Percentiles rank a stretch among this genome's conserved stretches.
Conservation (phyloP, 2,797 vertebrate species). For the Cossypha niveicapilla region DNA sequence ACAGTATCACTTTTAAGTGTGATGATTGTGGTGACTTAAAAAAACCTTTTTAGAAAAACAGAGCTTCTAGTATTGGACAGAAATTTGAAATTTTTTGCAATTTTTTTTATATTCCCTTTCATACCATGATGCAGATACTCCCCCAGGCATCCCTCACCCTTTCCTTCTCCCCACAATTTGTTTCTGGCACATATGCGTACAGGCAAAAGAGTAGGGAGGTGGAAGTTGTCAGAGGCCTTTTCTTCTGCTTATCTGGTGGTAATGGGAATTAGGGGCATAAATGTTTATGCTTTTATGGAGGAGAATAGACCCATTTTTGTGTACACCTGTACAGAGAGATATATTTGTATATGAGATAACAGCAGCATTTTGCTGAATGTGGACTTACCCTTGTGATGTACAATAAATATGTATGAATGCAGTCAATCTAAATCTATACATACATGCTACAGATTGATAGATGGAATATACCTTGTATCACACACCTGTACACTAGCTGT, state of each 20-base stretch:
- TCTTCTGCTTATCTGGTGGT: constrained; percentile 66
- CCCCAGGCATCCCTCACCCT: not conserved
- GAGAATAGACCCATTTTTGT: constrained; percentile 61
- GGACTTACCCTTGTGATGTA: constrained; percentile 71
- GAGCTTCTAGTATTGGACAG: constrained; percentile 10
- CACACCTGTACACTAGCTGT: constrained; percentile 7
- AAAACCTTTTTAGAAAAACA: constrained; percentile 51
- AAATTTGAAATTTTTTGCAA: constrained; percentile 11
- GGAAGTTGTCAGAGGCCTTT: constrained; percentile 70
- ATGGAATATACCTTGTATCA: not conserved
- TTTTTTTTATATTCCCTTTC: not conserved
- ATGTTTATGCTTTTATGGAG: constrained; percentile 56
- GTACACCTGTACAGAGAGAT: constrained; percentile 77
- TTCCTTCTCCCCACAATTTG: not conserved
- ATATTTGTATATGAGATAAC: constrained; percentile 66
- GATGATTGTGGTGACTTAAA: constrained; percentile 42
- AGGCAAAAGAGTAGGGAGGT: constrained; percentile 52
- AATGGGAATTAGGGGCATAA: constrained; percentile 62
- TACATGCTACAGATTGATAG: constrained; percentile 63
- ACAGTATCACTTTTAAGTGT: constrained; percentile 12
- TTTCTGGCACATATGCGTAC: constrained; percentile 61
- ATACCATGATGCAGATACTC: not conserved
- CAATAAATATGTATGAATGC: constrained; percentile 70
- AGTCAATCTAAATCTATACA: constrained; percentile 62
- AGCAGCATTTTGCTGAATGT: constrained; percentile 76